These are phyloP conservation scores for Lycorma delicatula DNA, from an alignment of 1,140 invertebrate species.

Conservation along the genomic window DNA sequence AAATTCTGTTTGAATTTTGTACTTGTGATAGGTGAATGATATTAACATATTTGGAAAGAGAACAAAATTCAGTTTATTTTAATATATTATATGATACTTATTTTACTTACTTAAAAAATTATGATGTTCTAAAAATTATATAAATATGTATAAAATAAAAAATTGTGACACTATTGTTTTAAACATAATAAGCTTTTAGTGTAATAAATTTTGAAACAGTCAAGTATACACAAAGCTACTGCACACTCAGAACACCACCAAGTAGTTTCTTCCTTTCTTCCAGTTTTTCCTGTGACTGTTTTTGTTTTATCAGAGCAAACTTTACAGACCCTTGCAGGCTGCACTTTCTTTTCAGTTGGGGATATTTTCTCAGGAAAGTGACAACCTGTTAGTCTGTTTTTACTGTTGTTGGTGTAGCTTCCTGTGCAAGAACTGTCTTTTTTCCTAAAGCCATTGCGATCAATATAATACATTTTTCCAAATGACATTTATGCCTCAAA, in stretches of 20 bases:
- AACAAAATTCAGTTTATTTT: not conserved
- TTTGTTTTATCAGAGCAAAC: constrained; percentile 6
- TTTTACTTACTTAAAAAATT: not conserved
- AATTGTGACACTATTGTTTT: not conserved
- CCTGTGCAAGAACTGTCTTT: not conserved
- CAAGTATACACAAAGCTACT: not conserved
- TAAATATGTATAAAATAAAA: not conserved
- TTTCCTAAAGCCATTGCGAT: not conserved
- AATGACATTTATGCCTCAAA: not conserved
- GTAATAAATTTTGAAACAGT: not conserved
- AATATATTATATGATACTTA: not conserved
- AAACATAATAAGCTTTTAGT: not conserved
- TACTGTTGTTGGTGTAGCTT: not conserved
- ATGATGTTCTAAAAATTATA: not conserved
- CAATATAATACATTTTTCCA: not conserved
- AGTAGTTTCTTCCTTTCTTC: constrained; percentile 5
- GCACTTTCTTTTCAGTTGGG: not conserved
- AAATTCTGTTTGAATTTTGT: too few species aligned
- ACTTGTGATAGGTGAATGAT: too few species aligned
- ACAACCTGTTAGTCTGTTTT: not conserved
- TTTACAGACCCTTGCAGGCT: not conserved
- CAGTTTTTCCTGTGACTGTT: not conserved
- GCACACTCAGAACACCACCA: not conserved
- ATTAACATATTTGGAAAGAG: not conserved
- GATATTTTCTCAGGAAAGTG: constrained; percentile 2